A percentile compares a stretch with the other conserved stretches of the same genome.
Conservation (phyloP, 2,113 vertebrate species). For the Typhlomys cinereus region DNA sequence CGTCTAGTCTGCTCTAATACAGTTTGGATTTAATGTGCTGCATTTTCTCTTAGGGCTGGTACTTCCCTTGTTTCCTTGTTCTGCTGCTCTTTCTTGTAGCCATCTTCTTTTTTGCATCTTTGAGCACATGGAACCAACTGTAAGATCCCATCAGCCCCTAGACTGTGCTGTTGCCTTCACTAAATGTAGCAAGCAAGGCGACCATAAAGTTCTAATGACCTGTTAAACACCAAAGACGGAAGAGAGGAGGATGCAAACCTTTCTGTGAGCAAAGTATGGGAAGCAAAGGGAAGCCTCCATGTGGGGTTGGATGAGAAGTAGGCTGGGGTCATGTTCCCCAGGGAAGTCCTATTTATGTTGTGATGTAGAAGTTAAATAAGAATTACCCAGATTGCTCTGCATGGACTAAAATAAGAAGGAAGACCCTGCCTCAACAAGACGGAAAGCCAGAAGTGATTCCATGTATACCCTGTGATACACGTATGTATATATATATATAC, state of each 20-base stretch:
- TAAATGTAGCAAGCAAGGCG: too few species aligned
- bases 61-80: background rate
- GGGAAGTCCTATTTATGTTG: background rate
- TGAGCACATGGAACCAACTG: background rate
- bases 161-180: too few species aligned
- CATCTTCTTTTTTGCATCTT: slow-evolving; percentile 15
- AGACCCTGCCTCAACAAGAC: too few species aligned
- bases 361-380: background rate
- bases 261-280: background rate
- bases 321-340: background rate
- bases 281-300: background rate
- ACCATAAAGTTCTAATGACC: background rate
- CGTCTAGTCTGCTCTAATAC: background rate
- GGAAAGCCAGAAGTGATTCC: too few species aligned
- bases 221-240: background rate
- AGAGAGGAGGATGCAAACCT: background rate
- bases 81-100: background rate
- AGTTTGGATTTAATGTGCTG: background rate
- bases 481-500: too few species aligned
- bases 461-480: too few species aligned
- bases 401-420: background rate
- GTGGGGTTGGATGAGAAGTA: background rate
- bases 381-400: background rate
- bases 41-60: background rate
- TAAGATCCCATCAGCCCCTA: background rate